A percentile compares a stretch with the other conserved stretches of the same genome.
Evolutionary conservation across 2,888 invertebrate genomes (phyloP).

Genomic region (Phanerotoma sp.): DNA sequence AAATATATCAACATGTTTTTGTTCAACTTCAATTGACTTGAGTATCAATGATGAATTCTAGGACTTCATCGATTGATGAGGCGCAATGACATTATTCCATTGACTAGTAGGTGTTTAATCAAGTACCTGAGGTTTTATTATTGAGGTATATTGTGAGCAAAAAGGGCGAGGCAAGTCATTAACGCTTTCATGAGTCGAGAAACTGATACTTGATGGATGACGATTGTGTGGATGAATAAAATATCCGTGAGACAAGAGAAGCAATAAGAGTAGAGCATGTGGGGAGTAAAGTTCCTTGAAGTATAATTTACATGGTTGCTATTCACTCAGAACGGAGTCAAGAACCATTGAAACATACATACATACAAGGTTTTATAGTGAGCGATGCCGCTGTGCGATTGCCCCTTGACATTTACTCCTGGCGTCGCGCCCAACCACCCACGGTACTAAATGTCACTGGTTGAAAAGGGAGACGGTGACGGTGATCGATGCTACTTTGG

Average conservation of each 20-base stretch:
- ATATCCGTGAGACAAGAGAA: slow-evolving; percentile 20
- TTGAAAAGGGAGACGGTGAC: slow-evolving; percentile 5
- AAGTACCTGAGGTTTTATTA: too few species aligned
- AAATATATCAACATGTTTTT: too few species aligned
- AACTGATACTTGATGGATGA: slow-evolving; percentile 4
- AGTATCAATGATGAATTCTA: too few species aligned
- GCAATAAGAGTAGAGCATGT: too few species aligned
- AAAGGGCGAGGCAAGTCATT: not conserved
- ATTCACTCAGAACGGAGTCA: slow-evolving; percentile 29
- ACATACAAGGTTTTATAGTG: not conserved
- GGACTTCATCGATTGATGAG: too few species aligned
- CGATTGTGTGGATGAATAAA: slow-evolving; percentile 25
- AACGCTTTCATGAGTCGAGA: not conserved
- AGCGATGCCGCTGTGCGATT: not conserved
- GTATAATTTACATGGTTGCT: slow-evolving; percentile 35
- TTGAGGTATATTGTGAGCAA: too few species aligned
- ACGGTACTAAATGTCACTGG: slow-evolving; percentile 22
- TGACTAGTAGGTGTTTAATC: too few species aligned
- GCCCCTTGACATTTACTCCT: slow-evolving; percentile 20
- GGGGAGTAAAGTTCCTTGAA: not conserved
- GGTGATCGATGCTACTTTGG: slow-evolving; percentile 13
- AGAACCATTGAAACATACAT: slow-evolving; percentile 8
- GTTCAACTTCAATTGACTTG: too few species aligned
- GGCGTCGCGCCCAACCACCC: slow-evolving; percentile 20
- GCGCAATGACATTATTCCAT: too few species aligned